phyloP scores from a whole-genome alignment of 2,797 vertebrate species.

The Sparidentex hasta region DNA sequence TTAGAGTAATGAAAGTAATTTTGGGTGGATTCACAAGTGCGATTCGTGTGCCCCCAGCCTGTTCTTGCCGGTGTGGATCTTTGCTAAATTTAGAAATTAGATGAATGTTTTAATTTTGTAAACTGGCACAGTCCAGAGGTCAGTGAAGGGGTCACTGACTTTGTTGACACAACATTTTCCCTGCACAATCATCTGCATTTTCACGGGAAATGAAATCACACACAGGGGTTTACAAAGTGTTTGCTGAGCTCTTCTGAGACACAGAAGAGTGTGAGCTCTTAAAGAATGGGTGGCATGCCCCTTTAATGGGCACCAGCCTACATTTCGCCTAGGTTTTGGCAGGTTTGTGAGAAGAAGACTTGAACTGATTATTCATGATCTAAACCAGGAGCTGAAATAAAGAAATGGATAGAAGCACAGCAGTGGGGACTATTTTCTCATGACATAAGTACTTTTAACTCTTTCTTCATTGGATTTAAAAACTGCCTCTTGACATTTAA shows the following conservation, averaged over 20 bases:
- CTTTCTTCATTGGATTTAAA: too few relatives aligned
- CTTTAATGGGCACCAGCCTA: conserved; percentile 34
- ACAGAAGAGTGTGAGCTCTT: conserved; percentile 21
- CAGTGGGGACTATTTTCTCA: neutral
- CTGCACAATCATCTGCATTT: neutral
- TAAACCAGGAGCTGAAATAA: neutral
- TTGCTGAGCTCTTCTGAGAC: neutral
- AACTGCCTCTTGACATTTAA: too few relatives aligned
- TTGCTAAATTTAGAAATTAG: neutral
- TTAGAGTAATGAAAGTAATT: conserved; percentile 18
- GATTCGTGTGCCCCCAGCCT: neutral
- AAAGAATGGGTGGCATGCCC: conserved; percentile 4
- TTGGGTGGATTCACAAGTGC: neutral
- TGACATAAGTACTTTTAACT: too few relatives aligned
- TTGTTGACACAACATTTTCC: neutral
- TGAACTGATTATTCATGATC: neutral
- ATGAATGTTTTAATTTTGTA: neutral
- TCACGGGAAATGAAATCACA: neutral
- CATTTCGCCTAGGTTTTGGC: conserved; percentile 3
- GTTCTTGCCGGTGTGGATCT: neutral
- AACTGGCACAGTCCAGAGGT: neutral
- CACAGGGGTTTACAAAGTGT: neutral
- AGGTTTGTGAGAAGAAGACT: neutral
- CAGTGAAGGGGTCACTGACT: conserved; percentile 1
- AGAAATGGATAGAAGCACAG: neutral